Conservation (phyloP, 2,113 vertebrate species). For the Puma concolor region DNA sequence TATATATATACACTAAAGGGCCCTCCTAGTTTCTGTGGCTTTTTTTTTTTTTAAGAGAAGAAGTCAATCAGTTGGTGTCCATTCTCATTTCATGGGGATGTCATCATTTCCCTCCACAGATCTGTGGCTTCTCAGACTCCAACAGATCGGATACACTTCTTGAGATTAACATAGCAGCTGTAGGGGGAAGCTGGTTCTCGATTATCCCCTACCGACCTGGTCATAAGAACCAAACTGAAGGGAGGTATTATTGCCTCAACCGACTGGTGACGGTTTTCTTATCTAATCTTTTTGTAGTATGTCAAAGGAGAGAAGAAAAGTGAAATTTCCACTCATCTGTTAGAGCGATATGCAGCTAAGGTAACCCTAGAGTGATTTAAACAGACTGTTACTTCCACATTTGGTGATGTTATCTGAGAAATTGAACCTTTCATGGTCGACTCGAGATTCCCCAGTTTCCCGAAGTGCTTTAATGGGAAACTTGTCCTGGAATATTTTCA, state of each 20-base stretch:
- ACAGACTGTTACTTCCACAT: neutral
- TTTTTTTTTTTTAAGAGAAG: neutral
- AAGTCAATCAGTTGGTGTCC: neutral
- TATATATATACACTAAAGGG: neutral
- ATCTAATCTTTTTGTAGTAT: no score
- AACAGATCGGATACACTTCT: neutral
- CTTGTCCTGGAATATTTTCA: conserved; percentile 22
- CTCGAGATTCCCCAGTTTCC: conserved; percentile 44
- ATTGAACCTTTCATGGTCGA: neutral
- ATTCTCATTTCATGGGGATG: neutral
- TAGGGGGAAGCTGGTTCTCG: neutral
- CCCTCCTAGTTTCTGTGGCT: neutral
- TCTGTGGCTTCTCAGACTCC: neutral
- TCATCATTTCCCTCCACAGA: neutral
- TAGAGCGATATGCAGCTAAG: neutral
- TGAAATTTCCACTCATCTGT: neutral
- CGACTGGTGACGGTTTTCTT: no score
- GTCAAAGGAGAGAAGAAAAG: neutral
- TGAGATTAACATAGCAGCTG: neutral
- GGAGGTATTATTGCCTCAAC: neutral
- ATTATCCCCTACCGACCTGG: neutral
- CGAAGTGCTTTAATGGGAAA: conserved; percentile 9
- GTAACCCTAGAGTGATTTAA: neutral
- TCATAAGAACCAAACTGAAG: neutral
- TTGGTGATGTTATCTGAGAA: neutral